Evolutionary conservation across 1,140 invertebrate species (phyloP).

Genomic region (Plodia interpunctella): DNA sequence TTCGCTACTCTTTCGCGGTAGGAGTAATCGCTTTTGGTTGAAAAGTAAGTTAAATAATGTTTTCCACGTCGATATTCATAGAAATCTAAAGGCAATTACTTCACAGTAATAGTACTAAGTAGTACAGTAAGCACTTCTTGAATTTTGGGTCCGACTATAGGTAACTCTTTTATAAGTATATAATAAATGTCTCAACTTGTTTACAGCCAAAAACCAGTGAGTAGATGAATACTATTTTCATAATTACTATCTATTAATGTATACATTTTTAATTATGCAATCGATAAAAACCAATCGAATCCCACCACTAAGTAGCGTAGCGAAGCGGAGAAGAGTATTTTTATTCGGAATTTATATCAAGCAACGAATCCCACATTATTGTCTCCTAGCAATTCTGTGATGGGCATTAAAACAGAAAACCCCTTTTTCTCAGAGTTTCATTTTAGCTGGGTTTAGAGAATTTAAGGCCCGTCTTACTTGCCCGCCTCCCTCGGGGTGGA

Average conservation of each 20-base stretch:
- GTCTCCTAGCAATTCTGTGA: constrained; percentile 71
- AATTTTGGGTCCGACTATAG: too few relatives aligned
- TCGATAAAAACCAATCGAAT: constrained; percentile 5
- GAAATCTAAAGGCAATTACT: too few relatives aligned
- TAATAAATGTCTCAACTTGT: too few relatives aligned
- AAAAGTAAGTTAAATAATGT: neutral
- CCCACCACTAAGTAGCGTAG: constrained; percentile 26
- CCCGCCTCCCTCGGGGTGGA: constrained; percentile 38
- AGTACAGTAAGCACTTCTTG: too few relatives aligned
- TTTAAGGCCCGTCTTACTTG: constrained; percentile 63
- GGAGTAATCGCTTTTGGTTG: constrained; percentile 16
- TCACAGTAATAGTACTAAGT: too few relatives aligned
- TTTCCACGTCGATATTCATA: constrained; percentile 16
- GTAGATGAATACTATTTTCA: too few relatives aligned
- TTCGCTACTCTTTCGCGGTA: constrained; percentile 54
- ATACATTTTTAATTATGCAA: neutral
- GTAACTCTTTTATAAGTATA: too few relatives aligned
- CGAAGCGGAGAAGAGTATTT: constrained; percentile 44
- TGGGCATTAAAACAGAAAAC: constrained; percentile 73
- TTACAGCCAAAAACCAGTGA: too few relatives aligned
- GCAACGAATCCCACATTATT: constrained; percentile 73
- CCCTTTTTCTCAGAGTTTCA: constrained; percentile 74
- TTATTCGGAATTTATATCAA: constrained; percentile 75
- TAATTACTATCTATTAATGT: too few relatives aligned
- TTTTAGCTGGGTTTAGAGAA: constrained; percentile 74